Evolutionary conservation across 37 sponge, comb jelly and placozoan species (phyloP).

Genomic region (Oopsacas minuta): DNA sequence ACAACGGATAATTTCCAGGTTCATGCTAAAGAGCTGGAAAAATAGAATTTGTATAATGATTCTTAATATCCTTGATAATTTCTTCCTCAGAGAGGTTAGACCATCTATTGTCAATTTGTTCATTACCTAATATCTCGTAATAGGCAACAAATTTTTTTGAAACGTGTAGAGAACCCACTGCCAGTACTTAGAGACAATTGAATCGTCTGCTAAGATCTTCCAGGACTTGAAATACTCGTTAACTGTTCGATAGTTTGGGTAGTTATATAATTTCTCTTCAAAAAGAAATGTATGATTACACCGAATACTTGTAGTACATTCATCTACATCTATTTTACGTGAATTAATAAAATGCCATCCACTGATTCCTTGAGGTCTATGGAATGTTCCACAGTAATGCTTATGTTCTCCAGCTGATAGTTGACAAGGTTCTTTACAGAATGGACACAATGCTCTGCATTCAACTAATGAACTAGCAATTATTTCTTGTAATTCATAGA

Average conservation of each 20-base stretch:
- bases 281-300: background rate
- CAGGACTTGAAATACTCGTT: background rate
- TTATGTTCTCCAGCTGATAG: slow-evolving; percentile 14
- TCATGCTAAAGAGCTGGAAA: too few relatives aligned
- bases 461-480: background rate
- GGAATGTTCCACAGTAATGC: slow-evolving; percentile 17
- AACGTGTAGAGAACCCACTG: background rate
- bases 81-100: background rate
- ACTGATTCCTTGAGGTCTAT: background rate
- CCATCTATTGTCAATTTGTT: background rate
- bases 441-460: background rate
- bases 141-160: background rate
- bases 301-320: background rate
- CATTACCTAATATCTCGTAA: background rate
- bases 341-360: background rate
- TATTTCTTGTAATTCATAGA: background rate
- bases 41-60: background rate
- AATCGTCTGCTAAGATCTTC: background rate
- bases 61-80: background rate
- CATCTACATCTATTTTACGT: background rate
- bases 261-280: background rate
- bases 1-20: too few relatives aligned
- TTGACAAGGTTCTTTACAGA: background rate
- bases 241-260: background rate
- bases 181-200: slow-evolving; percentile 2